Evolutionary conservation across 1,140 invertebrate genomes (phyloP).

Genomic region (Zaprionus ghesquierei): DNA sequence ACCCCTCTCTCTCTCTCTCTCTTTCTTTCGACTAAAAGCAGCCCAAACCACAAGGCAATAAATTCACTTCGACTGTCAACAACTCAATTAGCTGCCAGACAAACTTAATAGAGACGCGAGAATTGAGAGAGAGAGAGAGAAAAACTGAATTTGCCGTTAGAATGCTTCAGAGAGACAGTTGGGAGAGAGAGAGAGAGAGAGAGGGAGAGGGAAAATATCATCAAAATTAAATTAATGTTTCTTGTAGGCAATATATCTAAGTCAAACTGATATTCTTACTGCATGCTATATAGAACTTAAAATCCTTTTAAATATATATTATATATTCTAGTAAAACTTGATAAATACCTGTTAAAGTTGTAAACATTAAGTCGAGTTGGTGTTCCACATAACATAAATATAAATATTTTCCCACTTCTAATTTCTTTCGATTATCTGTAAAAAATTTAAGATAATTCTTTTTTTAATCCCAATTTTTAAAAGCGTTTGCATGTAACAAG

Average conservation of each 20-base stretch:
- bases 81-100: background rate
- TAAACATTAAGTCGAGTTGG: too few species aligned
- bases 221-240: background rate
- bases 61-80: conserved; percentile 1
- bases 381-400: background rate
- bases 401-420: background rate
- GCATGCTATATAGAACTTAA: too few species aligned
- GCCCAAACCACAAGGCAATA: background rate
- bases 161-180: background rate
- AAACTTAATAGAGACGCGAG: background rate
- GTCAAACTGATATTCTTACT: too few species aligned
- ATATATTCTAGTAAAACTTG: background rate
- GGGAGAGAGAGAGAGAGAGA: background rate
- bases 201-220: background rate
- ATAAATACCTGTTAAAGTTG: background rate
- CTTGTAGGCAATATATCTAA: background rate
- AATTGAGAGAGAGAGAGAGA: background rate
- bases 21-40: background rate
- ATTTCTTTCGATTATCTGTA: background rate
- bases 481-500: background rate
- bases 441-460: background rate
- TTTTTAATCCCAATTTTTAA: background rate
- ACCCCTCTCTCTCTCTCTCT: background rate
- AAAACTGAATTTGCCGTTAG: background rate
- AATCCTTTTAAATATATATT: too few species aligned